Base-by-base conservation (phyloP, 1,140 invertebrate species). In the Tigriopus japonicus region DNA sequence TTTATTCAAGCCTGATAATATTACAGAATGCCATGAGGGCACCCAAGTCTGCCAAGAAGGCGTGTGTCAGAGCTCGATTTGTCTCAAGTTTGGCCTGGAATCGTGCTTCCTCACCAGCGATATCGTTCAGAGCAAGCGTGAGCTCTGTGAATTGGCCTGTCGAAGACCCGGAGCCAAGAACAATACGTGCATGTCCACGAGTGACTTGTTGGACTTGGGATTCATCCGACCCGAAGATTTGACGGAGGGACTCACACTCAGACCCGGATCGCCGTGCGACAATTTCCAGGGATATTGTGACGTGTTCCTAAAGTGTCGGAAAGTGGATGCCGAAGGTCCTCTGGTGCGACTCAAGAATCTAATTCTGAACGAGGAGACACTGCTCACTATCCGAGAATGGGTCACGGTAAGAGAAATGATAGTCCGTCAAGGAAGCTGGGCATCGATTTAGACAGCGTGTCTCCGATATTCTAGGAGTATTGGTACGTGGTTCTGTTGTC, bases 211-310 rank as follows among this genome's bases (percentile, higher is more conserved):
- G 17, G 14, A 12, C 45, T 17, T 14, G 35, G 82, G 83, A 5
- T 70, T 78, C 10, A 68, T 74, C 9, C 28, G 28, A 35, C 28
- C 28, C 9, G 84, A 87, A 21, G 83, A 82, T 35, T 72, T 89
- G 62, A 84, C 87, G 0, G 71, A 75, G 1, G 90, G 89, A 3
- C 88, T 95, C 60, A 87, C 85, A 66, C 73, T 95, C 35, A 77
- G 88, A 60, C 86, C 89, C 60, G 86, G 87, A 52, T 90, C 88
- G 24, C 93, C 94, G 0, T 98, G 95, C 71, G 94, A 98, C 71
- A 88, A 98, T 71, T 98, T 95, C 72, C 90, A 90, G 69, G 95
- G 94, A 65, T 99, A 98, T 73, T 99, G 95, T 74, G 95, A 99
- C 75, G 92, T 97, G 42, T 98, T 97, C 73, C 87, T 95, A 74